phyloP scores from a whole-genome alignment of 2,888 invertebrate genomes.

The Pediacus dermestoides region DNA sequence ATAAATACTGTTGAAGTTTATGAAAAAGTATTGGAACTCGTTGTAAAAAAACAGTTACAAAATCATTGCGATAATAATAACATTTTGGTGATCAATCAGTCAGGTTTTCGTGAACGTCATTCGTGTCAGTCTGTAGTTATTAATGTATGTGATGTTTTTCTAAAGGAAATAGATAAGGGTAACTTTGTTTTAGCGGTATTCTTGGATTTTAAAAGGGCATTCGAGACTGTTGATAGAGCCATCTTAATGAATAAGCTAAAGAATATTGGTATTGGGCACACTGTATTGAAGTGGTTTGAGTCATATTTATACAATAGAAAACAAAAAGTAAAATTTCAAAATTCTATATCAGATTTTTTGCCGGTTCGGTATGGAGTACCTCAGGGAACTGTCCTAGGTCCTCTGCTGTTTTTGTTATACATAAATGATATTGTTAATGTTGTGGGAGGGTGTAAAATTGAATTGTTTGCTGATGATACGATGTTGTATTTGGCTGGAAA shows the following conservation, averaged over 20 bases:
- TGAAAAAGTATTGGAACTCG: slow-evolving; percentile 10
- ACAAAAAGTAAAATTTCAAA: slow-evolving; percentile 2
- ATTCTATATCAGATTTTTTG: background rate
- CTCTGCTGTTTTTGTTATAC: slow-evolving; percentile 5
- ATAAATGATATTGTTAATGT: slow-evolving; percentile 1
- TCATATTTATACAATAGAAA: background rate
- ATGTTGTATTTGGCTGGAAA: background rate
- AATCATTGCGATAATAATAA: background rate
- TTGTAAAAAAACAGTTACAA: slow-evolving; percentile 5
- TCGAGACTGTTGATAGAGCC: slow-evolving; percentile 3
- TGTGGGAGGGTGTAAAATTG: background rate
- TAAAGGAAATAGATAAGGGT: slow-evolving; percentile 3
- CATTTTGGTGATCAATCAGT: slow-evolving; percentile 9
- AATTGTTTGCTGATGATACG: slow-evolving; percentile 4
- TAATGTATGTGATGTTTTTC: slow-evolving; percentile 1
- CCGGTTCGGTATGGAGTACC: slow-evolving; percentile 1
- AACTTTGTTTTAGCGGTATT: background rate
- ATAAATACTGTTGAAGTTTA: slow-evolving; percentile 8
- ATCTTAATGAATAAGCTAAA: slow-evolving; percentile 1
- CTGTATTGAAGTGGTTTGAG: slow-evolving; percentile 3
- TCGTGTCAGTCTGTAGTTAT: background rate
- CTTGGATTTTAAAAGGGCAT: slow-evolving; percentile 4
- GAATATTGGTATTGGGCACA: background rate
- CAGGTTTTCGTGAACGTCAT: slow-evolving; percentile 6
- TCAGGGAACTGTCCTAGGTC: slow-evolving; percentile 3